A percentile compares a stretch with the other conserved stretches of the same genome.
These are phyloP conservation scores for Lasioglossum leucozonium DNA, from an alignment of 2,888 invertebrate species.

Conservation along the genomic window DNA sequence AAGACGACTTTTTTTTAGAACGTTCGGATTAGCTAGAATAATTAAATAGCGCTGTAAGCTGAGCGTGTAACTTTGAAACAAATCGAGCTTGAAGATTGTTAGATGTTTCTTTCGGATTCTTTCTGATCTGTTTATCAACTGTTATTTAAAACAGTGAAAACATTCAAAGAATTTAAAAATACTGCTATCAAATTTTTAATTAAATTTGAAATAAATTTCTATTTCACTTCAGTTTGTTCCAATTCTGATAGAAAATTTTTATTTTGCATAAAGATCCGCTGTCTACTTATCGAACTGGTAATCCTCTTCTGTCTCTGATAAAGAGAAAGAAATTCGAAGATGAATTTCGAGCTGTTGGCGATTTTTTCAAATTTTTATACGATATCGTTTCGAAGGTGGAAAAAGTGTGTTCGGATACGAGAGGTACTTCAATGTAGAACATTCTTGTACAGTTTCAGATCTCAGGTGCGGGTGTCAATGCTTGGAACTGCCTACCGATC, in stretches of 20 bases:
- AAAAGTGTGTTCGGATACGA: background rate
- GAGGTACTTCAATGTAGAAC: background rate
- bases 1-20: background rate
- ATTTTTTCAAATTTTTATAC: background rate
- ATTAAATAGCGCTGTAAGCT: background rate
- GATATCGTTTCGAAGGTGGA: background rate
- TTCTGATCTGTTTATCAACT: too few relatives aligned
- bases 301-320: background rate
- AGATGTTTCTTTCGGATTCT: too few relatives aligned
- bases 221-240: background rate
- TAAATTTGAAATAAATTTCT: background rate
- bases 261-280: background rate
- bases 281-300: background rate
- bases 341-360: background rate
- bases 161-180: too few relatives aligned
- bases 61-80: background rate
- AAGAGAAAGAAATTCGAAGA: background rate
- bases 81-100: background rate
- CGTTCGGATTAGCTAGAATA: background rate
- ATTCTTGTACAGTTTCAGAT: background rate
- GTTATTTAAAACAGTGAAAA: too few relatives aligned
- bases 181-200: too few relatives aligned
- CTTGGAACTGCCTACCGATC: conserved; percentile 2
- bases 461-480: background rate
- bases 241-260: background rate